Conservation (phyloP, 1,140 invertebrate genomes). For the Bradynema listronoti region DNA sequence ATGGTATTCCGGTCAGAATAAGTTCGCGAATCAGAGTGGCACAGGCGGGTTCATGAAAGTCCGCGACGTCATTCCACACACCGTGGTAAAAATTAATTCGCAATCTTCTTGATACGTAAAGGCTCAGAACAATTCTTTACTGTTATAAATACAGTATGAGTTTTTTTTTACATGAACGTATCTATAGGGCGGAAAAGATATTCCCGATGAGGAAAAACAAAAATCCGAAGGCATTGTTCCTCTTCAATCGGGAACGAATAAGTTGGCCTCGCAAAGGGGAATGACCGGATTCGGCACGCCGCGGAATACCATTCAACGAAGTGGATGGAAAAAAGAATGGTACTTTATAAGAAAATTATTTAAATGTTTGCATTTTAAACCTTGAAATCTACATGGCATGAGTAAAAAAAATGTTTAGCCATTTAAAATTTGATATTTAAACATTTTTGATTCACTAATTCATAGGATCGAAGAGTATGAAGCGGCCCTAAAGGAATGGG, state of each 20-base stretch:
- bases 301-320: constrained; percentile 45
- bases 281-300: constrained; percentile 58
- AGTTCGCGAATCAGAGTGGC: constrained; percentile 54
- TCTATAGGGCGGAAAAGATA: constrained; percentile 57
- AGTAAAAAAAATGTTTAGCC: no score
- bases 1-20: constrained; percentile 58
- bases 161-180: no score
- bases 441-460: background rate
- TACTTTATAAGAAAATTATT: constrained; percentile 14
- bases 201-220: constrained; percentile 46
- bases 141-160: no score
- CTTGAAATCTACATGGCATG: no score
- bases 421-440: no score
- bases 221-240: constrained; percentile 35
- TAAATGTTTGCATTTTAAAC: background rate
- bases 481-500: constrained; percentile 53
- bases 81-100: constrained; percentile 28
- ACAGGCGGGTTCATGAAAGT: constrained; percentile 57
- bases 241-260: constrained; percentile 55
- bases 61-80: constrained; percentile 56
- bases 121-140: no score
- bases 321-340: constrained; percentile 58
- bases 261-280: constrained; percentile 51
- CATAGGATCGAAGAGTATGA: constrained; percentile 55
- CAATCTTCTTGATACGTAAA: no score